Base-by-base conservation (phyloP, 2,797 vertebrate genomes). In the Capromys pilorides region DNA sequence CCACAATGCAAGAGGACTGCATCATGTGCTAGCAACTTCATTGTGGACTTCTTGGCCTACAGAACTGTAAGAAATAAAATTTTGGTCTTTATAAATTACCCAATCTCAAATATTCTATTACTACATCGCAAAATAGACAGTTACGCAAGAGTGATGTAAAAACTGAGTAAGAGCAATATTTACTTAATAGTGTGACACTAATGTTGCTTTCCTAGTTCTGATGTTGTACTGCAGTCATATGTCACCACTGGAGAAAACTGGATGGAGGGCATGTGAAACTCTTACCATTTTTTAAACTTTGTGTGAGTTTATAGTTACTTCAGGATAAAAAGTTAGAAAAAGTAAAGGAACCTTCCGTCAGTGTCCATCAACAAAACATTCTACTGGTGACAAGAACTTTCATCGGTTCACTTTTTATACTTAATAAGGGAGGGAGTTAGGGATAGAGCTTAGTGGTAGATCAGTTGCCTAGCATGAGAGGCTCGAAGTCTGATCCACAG, bases 321-420 rank as follows among this genome's bases (percentile, higher is more conserved):
- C 59, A 51, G 57, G 94, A 69, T 86, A 79, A 92, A 85, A 81
- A 78, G 24, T 92, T 84, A 67, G 67, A 94, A 91, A 54, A 91
- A 41, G 12, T 45, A 88, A 91, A 77, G 59, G n/a, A 81, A 66
- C 18, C 36, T 86, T 85, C 28, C 93, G 78, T 80, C 6, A 80
- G 14, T 41, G 24, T 95, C 91, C 64, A 69, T 85, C 84, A 78
- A 45, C 69, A 82, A 69, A 75, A 88, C 6, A 59, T 86, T 87
- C 75, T 94, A n/a, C 75, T 90, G 59, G 83, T 93, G 86, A 77
- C 28, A 94, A 94, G 36, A n/a, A 2, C 57, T 95, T 85, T 94
- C 73, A 83, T 22, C 90, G 54, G 62, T 57, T 81, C 61, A 45
- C 78, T 94, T 77, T 83, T 88, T 64, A 86, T 88, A 80, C 93